A percentile compares a stretch with the other conserved stretches of the same genome.
Evolutionary conservation across 2,113 vertebrate genomes (phyloP).

Genomic region (Nannospalax galili): DNA sequence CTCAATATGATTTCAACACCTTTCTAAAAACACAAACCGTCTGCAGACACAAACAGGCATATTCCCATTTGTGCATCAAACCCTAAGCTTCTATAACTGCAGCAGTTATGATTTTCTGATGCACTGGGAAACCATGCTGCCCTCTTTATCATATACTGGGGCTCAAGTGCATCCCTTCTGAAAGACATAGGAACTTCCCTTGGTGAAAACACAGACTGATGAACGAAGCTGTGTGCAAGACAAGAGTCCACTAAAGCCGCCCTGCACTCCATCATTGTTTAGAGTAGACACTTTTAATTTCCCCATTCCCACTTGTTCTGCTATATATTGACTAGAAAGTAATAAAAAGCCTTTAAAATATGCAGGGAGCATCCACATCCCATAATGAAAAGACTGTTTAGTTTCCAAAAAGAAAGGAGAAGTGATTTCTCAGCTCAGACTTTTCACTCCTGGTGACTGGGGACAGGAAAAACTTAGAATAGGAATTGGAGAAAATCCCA

Average conservation of each 20-base stretch:
- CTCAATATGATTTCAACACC: neutral
- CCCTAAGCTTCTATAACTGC: slow-evolving; percentile 10
- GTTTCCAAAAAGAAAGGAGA: slow-evolving; percentile 68
- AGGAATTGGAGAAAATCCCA: slow-evolving; percentile 56
- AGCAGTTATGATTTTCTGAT: slow-evolving; percentile 52
- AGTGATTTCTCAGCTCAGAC: slow-evolving; percentile 3
- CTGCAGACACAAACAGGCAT: neutral
- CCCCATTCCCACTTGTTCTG: neutral
- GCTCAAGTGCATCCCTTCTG: slow-evolving; percentile 35
- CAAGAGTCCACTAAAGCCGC: neutral
- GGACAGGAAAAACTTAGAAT: slow-evolving; percentile 50
- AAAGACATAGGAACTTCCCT: slow-evolving; percentile 6
- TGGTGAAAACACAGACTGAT: neutral
- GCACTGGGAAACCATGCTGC: neutral
- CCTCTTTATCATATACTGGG: neutral
- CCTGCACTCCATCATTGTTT: neutral
- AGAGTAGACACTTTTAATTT: no score
- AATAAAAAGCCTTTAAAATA: slow-evolving; percentile 53
- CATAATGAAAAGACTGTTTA: slow-evolving; percentile 47
- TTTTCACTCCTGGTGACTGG: slow-evolving; percentile 60
- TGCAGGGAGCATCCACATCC: neutral
- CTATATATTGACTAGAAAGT: neutral
- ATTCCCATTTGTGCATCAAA: slow-evolving; percentile 48
- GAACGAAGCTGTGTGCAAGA: neutral
- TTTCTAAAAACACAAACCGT: slow-evolving; percentile 39